Conservation (phyloP, 2,797 vertebrate genomes). For the Pseudocheirus occidentalis region DNA sequence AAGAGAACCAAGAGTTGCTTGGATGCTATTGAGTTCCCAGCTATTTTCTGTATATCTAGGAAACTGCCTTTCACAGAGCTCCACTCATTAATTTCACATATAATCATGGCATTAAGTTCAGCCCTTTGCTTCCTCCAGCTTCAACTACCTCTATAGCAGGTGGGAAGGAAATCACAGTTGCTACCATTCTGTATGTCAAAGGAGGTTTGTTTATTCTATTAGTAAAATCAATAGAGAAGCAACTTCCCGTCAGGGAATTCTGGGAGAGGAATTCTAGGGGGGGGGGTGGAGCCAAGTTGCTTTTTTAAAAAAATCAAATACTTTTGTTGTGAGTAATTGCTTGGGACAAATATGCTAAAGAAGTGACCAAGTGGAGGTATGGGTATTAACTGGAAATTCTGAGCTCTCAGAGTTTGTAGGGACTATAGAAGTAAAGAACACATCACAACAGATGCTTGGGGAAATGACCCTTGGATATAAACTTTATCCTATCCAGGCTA, state of each 20-base stretch:
- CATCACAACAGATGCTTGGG: background rate
- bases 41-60: background rate
- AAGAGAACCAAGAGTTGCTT: background rate
- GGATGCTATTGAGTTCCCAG: background rate
- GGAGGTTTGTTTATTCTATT: constrained; percentile 68
- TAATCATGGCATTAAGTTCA: background rate
- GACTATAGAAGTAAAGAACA: background rate
- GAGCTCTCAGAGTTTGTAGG: background rate
- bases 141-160: constrained; percentile 1
- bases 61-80: background rate
- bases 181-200: constrained; percentile 67
- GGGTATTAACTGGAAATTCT: background rate
- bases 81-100: constrained; percentile 17
- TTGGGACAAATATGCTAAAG: constrained; percentile 53
- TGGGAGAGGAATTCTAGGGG: background rate
- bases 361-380: constrained; percentile 23
- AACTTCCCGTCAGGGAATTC: constrained; percentile 67
- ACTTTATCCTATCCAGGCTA: background rate
- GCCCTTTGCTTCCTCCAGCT: constrained; percentile 18
- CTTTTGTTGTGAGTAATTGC: constrained; percentile 13
- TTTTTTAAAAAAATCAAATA: constrained; percentile 25
- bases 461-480: background rate
- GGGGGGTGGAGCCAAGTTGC: constrained; percentile 38
- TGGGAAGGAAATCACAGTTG: constrained; percentile 63
- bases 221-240: constrained; percentile 64